A percentile compares a stretch with the other conserved stretches of the same genome.
These are phyloP conservation scores for Aspiorhynchus laticeps DNA, from an alignment of 2,113 vertebrate genomes.

Conservation along the genomic window DNA sequence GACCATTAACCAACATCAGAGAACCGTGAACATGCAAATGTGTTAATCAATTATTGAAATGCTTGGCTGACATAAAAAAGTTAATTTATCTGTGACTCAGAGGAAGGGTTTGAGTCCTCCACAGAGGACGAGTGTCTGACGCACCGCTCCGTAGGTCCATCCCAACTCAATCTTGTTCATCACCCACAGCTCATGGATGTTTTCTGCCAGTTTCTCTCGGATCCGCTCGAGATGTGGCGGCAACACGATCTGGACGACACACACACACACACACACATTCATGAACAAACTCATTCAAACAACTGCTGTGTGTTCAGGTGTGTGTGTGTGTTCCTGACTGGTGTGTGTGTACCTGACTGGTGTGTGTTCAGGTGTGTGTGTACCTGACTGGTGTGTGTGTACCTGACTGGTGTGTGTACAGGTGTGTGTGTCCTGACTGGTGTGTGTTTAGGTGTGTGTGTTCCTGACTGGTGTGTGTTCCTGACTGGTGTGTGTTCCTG, in stretches of 20 bases:
- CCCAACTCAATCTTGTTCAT: conserved; percentile 98
- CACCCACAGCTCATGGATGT: conserved; percentile 97
- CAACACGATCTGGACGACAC: conserved; percentile 83
- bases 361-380: too few relatives aligned
- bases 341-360: too few relatives aligned
- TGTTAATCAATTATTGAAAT: neutral
- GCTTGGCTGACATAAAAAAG: too few relatives aligned
- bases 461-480: neutral
- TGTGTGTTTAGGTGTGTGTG: conserved; percentile 68
- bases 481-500: neutral
- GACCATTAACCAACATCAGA: neutral
- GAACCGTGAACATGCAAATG: neutral
- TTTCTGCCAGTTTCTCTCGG: conserved; percentile 93
- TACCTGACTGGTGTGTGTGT: neutral
- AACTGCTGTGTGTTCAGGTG: neutral
- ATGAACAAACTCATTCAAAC: neutral
- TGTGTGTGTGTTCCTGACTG: too few relatives aligned
- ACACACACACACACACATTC: neutral
- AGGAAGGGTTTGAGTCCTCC: neutral
- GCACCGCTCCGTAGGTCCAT: conserved; percentile 91
- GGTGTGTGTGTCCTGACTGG: conserved; percentile 80
- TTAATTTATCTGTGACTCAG: neutral
- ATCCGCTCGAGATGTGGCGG: conserved; percentile 92
- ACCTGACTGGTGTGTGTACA: too few relatives aligned
- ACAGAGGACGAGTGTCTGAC: conserved; percentile 52